Base-by-base conservation (phyloP, 2,113 vertebrate species). In the Orycteropus afer region DNA sequence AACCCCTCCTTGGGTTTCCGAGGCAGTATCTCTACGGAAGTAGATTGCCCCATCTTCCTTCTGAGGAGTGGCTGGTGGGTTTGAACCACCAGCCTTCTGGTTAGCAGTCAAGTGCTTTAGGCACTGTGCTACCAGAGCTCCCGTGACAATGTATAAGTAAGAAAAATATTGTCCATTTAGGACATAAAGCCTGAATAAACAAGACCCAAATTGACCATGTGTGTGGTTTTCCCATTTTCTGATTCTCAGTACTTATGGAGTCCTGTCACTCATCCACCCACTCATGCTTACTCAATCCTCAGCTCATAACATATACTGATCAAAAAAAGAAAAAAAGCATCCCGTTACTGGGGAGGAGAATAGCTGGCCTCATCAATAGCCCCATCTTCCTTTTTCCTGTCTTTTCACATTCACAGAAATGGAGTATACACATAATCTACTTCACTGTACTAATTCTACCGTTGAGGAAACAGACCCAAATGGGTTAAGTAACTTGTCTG, bases 371-470 rank as follows among this genome's bases (percentile, higher is more conserved):
- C 76, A 1, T 15, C 10, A 17, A 80, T 53, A 82, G 49, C 10
- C 61, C 61, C 2, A 7, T 7, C 7, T 7, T n/a, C 78, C 37
- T 23, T 42, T 29, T 37, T 93, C 8, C 47, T 37, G 0, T 14
- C 20, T 76, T 73, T 63, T 69, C n/a, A 32, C 59, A 14, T 29
- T 61, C 73, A 10, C 73, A 49, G 79, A 49, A 69, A 51, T 13
- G 3, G 51, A 82, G 32, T 23, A 8, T 0, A 27, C 37, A 3
- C 6, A 5, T 1, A 5, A 5, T 10, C 42, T 23, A 10, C 11
- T 20, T 80, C 91, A 11, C 10, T 0, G 1, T 2, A 0, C 13
- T 32, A 57, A 15, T 32, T 67, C 40, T 11, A 7, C 42, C 37
- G 27, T 8, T 37, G 14, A 91, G 51, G 49, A 80, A 42, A 61